Evolutionary conservation across 2,888 invertebrate species (phyloP), one percentile per base, ranked within the genome.

Genomic region (Coleophora deauratella): DNA sequence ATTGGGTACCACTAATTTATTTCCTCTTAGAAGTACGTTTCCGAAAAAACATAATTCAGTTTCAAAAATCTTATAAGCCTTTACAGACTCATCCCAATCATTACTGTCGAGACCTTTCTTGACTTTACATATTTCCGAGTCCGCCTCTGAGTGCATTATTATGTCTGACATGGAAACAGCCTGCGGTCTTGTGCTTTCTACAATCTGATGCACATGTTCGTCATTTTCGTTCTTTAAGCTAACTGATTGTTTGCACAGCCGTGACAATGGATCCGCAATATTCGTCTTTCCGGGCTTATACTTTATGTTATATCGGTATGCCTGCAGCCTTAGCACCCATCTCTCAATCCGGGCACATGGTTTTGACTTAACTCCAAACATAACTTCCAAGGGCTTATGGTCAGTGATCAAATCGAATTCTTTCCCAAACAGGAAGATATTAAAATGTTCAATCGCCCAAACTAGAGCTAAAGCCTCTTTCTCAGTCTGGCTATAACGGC

Each of bases 401-500:
- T 28, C 9, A 9, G 9, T 28, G 9, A 9, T 9, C 9, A 8
- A 28, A 28, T 8, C 28, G 7, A 28, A 9, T 0, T 54, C n/a
- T n/a, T n/a, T n/a, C n/a, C n/a, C n/a, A n/a, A n/a, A n/a, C n/a
- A n/a, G n/a, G n/a, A n/a, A n/a, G n/a, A n/a, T n/a, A n/a, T n/a
- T n/a, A n/a, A n/a, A n/a, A n/a, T n/a, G n/a, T n/a, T n/a, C n/a
- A n/a, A n/a, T n/a, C n/a, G n/a, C n/a, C n/a, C n/a, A n/a, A n/a
- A n/a, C n/a, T n/a, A n/a, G n/a, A n/a, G n/a, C 53, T 1, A 59
- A 32, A 0, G 59, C 61, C 33, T 59, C 58, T 32, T 60, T 62
- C 41, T 60, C 58, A 0, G 59, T 57, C 35, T 60, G 59, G 32
- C 54, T 49, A 13, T 62, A 60, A 2, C 54, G 34, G 1, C 46